Evolutionary conservation across 2,797 vertebrate species (phyloP), one percentile per base, ranked within the genome.

Genomic region (Thaleichthys pacificus): DNA sequence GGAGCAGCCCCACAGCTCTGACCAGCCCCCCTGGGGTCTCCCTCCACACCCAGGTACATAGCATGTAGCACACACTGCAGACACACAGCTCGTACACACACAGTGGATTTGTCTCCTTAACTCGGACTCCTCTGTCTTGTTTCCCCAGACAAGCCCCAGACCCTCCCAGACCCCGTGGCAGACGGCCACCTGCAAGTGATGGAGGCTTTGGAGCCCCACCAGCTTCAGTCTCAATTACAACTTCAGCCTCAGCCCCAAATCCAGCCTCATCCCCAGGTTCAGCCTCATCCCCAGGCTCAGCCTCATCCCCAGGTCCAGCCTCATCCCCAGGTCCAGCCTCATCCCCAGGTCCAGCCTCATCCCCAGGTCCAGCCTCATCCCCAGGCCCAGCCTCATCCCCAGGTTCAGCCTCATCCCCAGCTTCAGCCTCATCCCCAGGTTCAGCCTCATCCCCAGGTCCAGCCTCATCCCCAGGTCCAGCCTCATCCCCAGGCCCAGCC

Each of bases 111-210:
- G 11, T 26, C 9, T 61, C 22, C 60, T n/a, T 42, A 42, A 7
- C 38, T 1, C 38, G 8, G 38, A 17, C 28, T 42, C n/a, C 24
- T 17, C 19, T 42, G 63, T 42, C 3, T 47, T 63, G 17, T 57
- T 68, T 42, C 9, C 70, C 11, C 73, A 91, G 91, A 90, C 17
- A 82, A 83, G 80, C 70, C 56, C 2, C 86, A 78, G 72, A 58
- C 81, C 71, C 66, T 84, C 2, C 65, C 68, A 7, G 80, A 89
- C 72, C 80, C 69, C 32, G 58, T 4, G n/a, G 21, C 75, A 0
- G 84, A 81, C 47, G 60, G 69, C 26, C 38, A 9, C 38, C 38
- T 42, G 38, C 38, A 9, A 42, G 14, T 11, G 38, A 42, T 7
- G 38, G 38, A 42, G 38, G 11, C 38, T 42, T 7, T 42, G 38